phyloP scores from a whole-genome alignment of 2,888 invertebrate genomes.

The Harpalus rufipes region DNA sequence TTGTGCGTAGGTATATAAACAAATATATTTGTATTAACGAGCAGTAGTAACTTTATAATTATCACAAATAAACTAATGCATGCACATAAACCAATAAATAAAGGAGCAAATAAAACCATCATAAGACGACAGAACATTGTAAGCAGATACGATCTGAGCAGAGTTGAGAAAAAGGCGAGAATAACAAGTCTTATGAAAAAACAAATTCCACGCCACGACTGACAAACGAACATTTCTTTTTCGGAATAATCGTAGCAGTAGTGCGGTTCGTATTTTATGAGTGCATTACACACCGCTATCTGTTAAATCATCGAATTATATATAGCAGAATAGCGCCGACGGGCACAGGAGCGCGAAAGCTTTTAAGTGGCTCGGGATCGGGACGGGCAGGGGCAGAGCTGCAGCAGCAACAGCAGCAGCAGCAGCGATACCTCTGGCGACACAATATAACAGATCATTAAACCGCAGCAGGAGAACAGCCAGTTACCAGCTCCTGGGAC shows the following conservation, averaged over 20 bases:
- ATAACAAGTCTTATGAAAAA: constrained; percentile 47
- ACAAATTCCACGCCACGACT: not conserved
- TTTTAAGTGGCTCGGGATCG: constrained; percentile 8
- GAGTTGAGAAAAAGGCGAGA: constrained; percentile 27
- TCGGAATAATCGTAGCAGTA: constrained; percentile 35
- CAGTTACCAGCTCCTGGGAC: constrained; percentile 29
- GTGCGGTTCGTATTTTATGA: constrained; percentile 50
- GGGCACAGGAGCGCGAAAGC: constrained; percentile 55
- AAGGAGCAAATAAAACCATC: constrained; percentile 27
- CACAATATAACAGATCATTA: constrained; percentile 63
- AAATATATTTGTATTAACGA: not conserved
- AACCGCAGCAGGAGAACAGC: constrained; percentile 44
- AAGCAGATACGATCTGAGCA: constrained; percentile 36
- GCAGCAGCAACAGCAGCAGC: not conserved
- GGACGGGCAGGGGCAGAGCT: not conserved
- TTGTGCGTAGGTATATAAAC: no score
- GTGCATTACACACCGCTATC: constrained; percentile 57
- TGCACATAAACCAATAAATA: constrained; percentile 31
- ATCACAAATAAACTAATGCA: constrained; percentile 4
- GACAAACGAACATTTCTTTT: constrained; percentile 10
- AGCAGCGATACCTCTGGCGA: constrained; percentile 57
- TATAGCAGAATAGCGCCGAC: constrained; percentile 36
- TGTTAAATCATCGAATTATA: constrained; percentile 63
- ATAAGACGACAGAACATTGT: constrained; percentile 41
- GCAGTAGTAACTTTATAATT: constrained; percentile 40